Percentiles rank a stretch among this genome's conserved stretches.
Evolutionary conservation across 1,140 invertebrate genomes (phyloP).

Genomic region (Heliconius melpomene): DNA sequence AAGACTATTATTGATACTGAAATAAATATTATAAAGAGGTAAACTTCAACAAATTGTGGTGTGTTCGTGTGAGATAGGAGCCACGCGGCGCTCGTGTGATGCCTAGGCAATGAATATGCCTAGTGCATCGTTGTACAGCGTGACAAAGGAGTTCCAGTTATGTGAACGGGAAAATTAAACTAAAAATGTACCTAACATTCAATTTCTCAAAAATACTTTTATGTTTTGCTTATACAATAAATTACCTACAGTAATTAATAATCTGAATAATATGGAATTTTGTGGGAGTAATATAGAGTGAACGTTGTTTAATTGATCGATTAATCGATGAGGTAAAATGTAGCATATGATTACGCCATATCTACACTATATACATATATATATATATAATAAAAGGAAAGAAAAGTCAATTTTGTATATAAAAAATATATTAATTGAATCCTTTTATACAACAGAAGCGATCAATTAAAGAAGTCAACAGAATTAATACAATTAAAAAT

Average conservation of each 20-base stretch:
- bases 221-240: background rate
- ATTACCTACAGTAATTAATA: background rate
- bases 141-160: background rate
- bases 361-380: too few relatives aligned
- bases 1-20: background rate
- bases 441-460: too few relatives aligned
- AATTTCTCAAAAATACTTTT: background rate
- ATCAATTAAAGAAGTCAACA: too few relatives aligned
- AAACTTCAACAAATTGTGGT: background rate
- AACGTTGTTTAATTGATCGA: background rate
- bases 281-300: background rate
- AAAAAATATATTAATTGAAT: too few relatives aligned
- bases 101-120: constrained; percentile 14
- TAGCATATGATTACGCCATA: background rate
- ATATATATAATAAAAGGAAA: too few relatives aligned
- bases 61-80: constrained; percentile 1
- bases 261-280: background rate
- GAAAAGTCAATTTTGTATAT: too few relatives aligned
- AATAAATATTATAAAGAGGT: background rate
- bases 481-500: too few relatives aligned
- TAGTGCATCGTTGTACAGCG: constrained; percentile 1
- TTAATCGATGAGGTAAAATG: background rate
- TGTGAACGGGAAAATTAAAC: background rate
- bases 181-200: too few relatives aligned
- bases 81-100: constrained; percentile 17